Percentiles rank a stretch among this genome's conserved stretches.
Evolutionary conservation across 2,888 invertebrate genomes (phyloP).

Genomic region (Brachyopa scutellaris): DNA sequence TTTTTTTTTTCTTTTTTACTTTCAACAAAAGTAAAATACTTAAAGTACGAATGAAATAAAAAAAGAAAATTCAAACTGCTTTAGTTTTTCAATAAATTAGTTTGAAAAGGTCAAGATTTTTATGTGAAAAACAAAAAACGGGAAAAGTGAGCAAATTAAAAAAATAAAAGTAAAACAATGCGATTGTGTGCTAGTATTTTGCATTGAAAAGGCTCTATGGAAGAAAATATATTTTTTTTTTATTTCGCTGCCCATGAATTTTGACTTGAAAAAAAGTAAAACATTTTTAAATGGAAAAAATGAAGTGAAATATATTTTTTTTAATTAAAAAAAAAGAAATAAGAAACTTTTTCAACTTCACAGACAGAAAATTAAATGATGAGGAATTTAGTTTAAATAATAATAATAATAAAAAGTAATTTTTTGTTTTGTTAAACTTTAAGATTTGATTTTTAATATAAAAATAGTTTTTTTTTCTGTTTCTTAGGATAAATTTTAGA

Average conservation of each 20-base stretch:
- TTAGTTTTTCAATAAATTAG: not conserved
- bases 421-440: conserved; percentile 49
- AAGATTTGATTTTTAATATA: conserved; percentile 47
- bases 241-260: conserved; percentile 34
- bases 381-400: conserved; percentile 40
- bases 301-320: conserved; percentile 57
- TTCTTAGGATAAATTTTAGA: conserved; percentile 66
- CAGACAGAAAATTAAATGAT: conserved; percentile 11
- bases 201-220: not conserved
- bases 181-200: conserved; percentile 59
- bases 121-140: not conserved
- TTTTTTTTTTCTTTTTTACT: conserved; percentile 38
- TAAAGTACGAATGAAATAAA: conserved; percentile 39
- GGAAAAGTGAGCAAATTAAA: not conserved
- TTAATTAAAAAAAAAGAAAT: conserved; percentile 23
- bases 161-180: conserved; percentile 3
- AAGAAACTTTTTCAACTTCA: conserved; percentile 27
- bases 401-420: conserved; percentile 5
- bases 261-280: conserved; percentile 20
- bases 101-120: conserved; percentile 15
- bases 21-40: conserved; percentile 50
- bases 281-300: conserved; percentile 26
- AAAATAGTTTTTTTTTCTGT: conserved; percentile 42
- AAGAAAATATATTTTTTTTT: conserved; percentile 5
- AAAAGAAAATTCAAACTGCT: not conserved